Evolutionary conservation across 2,888 invertebrate genomes (phyloP).

Genomic region (Drosophila gaucha): DNA sequence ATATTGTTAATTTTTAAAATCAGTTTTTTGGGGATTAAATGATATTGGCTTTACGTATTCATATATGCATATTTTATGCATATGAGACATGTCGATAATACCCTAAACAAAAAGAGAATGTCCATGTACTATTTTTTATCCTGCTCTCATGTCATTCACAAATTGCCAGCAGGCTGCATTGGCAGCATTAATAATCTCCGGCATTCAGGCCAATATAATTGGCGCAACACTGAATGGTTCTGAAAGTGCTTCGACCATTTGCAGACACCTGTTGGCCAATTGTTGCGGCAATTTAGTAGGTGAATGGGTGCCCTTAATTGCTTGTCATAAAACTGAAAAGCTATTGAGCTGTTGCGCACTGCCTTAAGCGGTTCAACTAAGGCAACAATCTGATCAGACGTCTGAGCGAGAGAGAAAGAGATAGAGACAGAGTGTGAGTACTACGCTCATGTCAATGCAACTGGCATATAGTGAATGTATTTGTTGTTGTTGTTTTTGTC

Average conservation of each 20-base stretch:
- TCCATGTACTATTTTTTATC: neutral
- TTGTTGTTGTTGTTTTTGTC: conserved; percentile 10
- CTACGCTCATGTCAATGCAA: conserved; percentile 11
- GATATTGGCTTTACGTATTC: neutral
- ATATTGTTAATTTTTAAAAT: no score
- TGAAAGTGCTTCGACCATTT: conserved; percentile 46
- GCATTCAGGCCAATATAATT: conserved; percentile 61
- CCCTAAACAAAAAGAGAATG: neutral
- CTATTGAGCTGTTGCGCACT: neutral
- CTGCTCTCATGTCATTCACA: conserved; percentile 22
- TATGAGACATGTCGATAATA: neutral
- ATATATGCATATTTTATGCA: no score
- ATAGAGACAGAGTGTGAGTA: neutral
- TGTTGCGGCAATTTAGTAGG: conserved; percentile 38
- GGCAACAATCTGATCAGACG: conserved; percentile 20
- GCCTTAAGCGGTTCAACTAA: conserved; percentile 15
- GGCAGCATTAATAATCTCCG: conserved; percentile 47
- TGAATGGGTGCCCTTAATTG: conserved; percentile 23
- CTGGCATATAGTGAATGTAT: conserved; percentile 5
- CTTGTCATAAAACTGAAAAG: conserved; percentile 21
- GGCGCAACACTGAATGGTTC: conserved; percentile 25
- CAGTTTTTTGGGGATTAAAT: neutral
- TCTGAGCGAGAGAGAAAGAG: neutral
- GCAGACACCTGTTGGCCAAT: conserved; percentile 48
- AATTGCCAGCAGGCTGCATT: conserved; percentile 10